Evolutionary conservation across 2,888 invertebrate genomes (phyloP), one percentile per base, ranked within the genome.

Genomic region (Creontiades dilutus): DNA sequence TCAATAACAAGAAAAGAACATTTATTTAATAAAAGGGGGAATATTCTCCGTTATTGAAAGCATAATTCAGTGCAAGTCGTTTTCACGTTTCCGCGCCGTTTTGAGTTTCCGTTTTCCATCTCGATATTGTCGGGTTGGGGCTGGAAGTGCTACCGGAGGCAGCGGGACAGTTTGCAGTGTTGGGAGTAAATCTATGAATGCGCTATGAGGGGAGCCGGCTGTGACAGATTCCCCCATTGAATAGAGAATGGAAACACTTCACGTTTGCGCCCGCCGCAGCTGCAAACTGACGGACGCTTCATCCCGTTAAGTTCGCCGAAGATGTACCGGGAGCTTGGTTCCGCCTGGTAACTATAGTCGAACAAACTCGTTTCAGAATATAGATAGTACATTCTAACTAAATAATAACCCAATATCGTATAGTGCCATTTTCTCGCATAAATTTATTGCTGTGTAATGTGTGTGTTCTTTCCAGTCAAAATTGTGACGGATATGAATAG

Each of bases 51-150:
- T 52, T 52, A 52, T 16, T 52, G 52, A 52, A 16, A 52, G 52
- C 16, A 16, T 52, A 52, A 52, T 52, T 52, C 52, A 52, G 52
- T 5, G 52, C 52, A 52, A 52, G 52, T 52, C 52, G 52, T 52
- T 52, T 52, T 52, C 52, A 52, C 52, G 52, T 52, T 52, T 52
- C 52, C 52, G 13, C 52, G 52, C 52, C 52, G 52, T 2, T 52
- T 52, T 52, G 52, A 52, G 52, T 52, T 52, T 52, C 52, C 52
- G 52, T 52, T 52, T 52, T 52, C 52, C 52, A 52, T 52, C 52
- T 14, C 52, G 52, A 52, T 52, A 52, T 52, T 52, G 52, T 52
- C 52, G 52, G 16, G 52, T 52, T 16, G 52, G 52, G 52, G 14
- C 52, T 16, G 16, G 37, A 16, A 52, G 52, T 13, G 52, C 16